Conservation (phyloP, 2,888 invertebrate species). For the Diaprepes abbreviatus region DNA sequence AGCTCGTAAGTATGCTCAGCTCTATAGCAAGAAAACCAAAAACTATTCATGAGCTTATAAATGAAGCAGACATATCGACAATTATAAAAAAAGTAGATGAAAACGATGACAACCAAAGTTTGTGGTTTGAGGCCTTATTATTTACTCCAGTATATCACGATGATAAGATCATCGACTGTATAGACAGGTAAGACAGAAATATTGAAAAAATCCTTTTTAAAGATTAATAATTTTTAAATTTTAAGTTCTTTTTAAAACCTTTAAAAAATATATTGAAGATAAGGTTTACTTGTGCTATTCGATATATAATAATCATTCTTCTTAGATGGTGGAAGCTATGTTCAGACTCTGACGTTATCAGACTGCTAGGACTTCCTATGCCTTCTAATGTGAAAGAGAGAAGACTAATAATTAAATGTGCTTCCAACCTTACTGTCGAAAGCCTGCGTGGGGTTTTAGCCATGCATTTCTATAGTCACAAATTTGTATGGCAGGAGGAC, state of each 20-base stretch:
- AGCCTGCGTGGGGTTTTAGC: conserved; percentile 55
- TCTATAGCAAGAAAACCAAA: conserved; percentile 62
- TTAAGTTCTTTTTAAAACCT: no score
- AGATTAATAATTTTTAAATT: no score
- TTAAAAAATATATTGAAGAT: no score
- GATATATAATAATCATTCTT: no score
- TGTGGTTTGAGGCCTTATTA: conserved; percentile 63
- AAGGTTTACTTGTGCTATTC: no score
- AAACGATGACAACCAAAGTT: conserved; percentile 58
- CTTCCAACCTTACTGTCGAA: conserved; percentile 53
- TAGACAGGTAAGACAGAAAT: conserved; percentile 52
- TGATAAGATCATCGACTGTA: conserved; percentile 56
- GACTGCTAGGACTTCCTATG: conserved; percentile 55
- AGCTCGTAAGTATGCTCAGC: conserved; percentile 58
- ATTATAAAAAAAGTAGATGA: conserved; percentile 61
- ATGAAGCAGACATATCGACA: conserved; percentile 56
- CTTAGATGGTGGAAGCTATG: conserved; percentile 58
- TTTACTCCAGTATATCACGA: conserved; percentile 58
- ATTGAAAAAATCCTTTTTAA: no score
- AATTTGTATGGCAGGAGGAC: conserved; percentile 54
- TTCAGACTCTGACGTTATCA: conserved; percentile 56
- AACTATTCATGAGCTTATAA: conserved; percentile 60
- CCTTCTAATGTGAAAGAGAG: conserved; percentile 51
- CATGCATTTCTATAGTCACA: conserved; percentile 58
- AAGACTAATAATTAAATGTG: conserved; percentile 60